phyloP scores from a whole-genome alignment of 2,888 invertebrate species.

The Andricus curvator region DNA sequence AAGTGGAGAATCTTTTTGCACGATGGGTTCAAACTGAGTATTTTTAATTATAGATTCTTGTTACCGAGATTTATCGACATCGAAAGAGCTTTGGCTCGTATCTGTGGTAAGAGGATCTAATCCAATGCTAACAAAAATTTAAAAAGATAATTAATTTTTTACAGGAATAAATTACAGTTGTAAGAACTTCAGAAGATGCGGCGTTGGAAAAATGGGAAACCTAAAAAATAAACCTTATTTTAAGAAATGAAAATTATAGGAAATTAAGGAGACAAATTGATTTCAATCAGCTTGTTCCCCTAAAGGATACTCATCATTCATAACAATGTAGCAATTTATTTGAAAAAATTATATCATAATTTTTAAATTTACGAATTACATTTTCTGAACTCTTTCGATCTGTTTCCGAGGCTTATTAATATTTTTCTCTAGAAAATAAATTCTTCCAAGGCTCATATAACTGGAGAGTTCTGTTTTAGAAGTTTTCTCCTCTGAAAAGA shows the following conservation, averaged over 20 bases:
- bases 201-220: background rate
- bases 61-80: background rate
- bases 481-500: constrained; percentile 56
- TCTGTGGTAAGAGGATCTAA: no score
- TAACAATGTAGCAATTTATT: background rate
- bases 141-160: background rate
- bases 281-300: no score
- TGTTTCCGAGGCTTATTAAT: background rate
- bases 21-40: background rate
- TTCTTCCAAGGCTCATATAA: background rate
- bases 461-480: background rate
- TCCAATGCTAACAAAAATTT: background rate
- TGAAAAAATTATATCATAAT: background rate
- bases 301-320: no score
- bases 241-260: no score
- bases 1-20: background rate
- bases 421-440: constrained; percentile 2
- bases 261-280: background rate
- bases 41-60: background rate
- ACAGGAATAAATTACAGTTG: background rate
- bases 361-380: background rate
- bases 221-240: no score
- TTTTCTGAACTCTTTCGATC: background rate
- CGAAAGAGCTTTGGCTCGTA: no score
- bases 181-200: no score